Evolutionary conservation across 2,113 vertebrate genomes (phyloP), one percentile per base, ranked within the genome.

Genomic region (Hirundichthys speculiger): DNA sequence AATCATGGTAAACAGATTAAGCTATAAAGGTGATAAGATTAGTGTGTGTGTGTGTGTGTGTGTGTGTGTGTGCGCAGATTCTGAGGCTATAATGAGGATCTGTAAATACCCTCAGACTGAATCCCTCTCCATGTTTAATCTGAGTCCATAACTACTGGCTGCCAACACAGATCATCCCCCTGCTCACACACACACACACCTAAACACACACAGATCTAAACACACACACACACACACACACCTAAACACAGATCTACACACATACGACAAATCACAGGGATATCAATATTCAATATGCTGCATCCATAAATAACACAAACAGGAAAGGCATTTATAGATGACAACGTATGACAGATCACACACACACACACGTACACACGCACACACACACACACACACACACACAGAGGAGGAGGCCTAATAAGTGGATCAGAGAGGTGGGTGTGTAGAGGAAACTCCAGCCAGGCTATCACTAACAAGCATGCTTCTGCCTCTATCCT

Each of bases 391-490:
- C 62, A 63, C 55, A 64, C 58, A 70, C 62, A 69, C 69, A 47
- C 55, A 47, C 54, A 62, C 56, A 69, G 75, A 64, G 65, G 6
- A 15, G 20, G 41, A 88, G 83, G 72, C 81, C 86, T 82, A 59
- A 80, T 87, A 90, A 90, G 88, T 90, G 90, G 90, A 91, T 90
- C 87, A 90, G 72, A 59, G 72, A 79, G 81, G 89, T 89, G 88
- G 86, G 90, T 86, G 90, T 91, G 83, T 87, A 86, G 81, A 82
- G 85, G 85, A 89, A 84, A 89, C 85, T 87, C 86, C 68, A 89
- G 87, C 83, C 82, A 85, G 87, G 88, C 82, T 91, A 91, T 92
- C 90, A 34, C 84, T 89, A 92, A 91, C 91, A 91, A 86, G 87
- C 90, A 91, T 87, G 83, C 84, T 64, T 82, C 83, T 82, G 83